A percentile compares a stretch with the other conserved stretches of the same genome.
phyloP scores from a whole-genome alignment of 1,140 invertebrate species.

The Probaryconus sp. region DNA sequence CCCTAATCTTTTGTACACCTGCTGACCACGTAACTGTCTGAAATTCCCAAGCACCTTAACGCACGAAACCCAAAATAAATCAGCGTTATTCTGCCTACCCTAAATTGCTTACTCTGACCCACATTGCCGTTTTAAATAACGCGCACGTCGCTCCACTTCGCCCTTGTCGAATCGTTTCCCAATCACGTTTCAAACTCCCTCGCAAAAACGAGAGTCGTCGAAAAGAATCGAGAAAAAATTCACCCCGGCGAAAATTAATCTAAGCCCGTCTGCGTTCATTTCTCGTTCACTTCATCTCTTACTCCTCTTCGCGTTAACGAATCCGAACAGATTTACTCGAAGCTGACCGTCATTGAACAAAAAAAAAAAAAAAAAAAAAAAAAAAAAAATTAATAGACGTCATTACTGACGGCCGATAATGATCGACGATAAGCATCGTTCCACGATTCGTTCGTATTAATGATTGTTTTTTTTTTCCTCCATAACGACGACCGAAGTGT shows the following conservation, averaged over 20 bases:
- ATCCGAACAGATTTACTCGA: too few relatives aligned
- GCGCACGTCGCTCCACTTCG: neutral
- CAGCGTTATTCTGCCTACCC: too few relatives aligned
- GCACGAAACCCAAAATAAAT: constrained; percentile 41
- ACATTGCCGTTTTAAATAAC: constrained; percentile 51
- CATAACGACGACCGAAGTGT: too few relatives aligned
- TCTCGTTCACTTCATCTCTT: constrained; percentile 13
- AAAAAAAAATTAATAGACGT: constrained; percentile 45
- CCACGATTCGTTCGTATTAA: constrained; percentile 11
- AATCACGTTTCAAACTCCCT: constrained; percentile 7
- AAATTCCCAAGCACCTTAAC: constrained; percentile 20
- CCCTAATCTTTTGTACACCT: too few relatives aligned
- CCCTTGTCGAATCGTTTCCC: constrained; percentile 34
- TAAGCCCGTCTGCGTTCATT: constrained; percentile 7
- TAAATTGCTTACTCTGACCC: too few relatives aligned
- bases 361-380: too few relatives aligned
- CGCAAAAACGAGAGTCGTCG: too few relatives aligned
- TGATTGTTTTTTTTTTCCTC: too few relatives aligned
- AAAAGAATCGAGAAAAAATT: constrained; percentile 7
- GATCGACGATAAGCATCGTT: constrained; percentile 15
- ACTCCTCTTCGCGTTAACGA: too few relatives aligned
- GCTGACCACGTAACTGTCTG: constrained; percentile 3
- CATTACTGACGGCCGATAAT: constrained; percentile 45
- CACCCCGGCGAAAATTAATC: constrained; percentile 18
- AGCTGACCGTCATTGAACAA: constrained; percentile 12